Evolutionary conservation across 2,797 vertebrate species (phyloP).

Genomic region (Podarcis lilfordi): DNA sequence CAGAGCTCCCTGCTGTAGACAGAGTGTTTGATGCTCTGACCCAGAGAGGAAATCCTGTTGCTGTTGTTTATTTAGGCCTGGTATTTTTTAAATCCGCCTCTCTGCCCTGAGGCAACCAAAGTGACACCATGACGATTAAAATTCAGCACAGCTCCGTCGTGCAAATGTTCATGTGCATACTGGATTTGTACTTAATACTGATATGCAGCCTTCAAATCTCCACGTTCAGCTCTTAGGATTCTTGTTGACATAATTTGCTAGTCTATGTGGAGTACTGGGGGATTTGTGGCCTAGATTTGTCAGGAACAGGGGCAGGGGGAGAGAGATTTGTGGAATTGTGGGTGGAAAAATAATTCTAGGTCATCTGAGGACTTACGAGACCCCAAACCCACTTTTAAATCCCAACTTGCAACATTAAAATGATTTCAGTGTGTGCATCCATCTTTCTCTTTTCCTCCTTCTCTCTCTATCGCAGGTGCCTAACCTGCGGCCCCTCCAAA

Average conservation of each 20-base stretch:
- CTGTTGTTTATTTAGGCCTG: not conserved
- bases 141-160: not conserved
- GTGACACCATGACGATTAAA: not conserved
- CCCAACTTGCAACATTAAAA: not conserved
- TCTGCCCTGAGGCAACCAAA: not conserved
- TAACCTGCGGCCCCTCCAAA: too few species aligned
- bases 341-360: not conserved
- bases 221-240: not conserved
- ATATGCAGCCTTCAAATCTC: not conserved
- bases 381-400: not conserved
- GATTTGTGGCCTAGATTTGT: slow-evolving; percentile 1
- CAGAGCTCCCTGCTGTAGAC: not conserved
- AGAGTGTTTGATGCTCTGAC: not conserved
- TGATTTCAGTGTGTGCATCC: too few species aligned
- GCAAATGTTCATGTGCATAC: not conserved
- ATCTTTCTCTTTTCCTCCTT: not conserved
- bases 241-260: too few species aligned
- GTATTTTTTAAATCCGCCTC: not conserved
- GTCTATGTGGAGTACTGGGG: not conserved
- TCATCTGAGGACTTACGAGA: not conserved
- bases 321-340: not conserved
- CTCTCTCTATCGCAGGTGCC: too few species aligned
- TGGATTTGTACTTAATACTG: not conserved
- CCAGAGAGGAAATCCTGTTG: too few species aligned
- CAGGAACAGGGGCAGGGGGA: not conserved